These are phyloP conservation scores for Amblyopsis hoosieri DNA, from an alignment of 2,797 vertebrate genomes.

Conservation along the genomic window DNA sequence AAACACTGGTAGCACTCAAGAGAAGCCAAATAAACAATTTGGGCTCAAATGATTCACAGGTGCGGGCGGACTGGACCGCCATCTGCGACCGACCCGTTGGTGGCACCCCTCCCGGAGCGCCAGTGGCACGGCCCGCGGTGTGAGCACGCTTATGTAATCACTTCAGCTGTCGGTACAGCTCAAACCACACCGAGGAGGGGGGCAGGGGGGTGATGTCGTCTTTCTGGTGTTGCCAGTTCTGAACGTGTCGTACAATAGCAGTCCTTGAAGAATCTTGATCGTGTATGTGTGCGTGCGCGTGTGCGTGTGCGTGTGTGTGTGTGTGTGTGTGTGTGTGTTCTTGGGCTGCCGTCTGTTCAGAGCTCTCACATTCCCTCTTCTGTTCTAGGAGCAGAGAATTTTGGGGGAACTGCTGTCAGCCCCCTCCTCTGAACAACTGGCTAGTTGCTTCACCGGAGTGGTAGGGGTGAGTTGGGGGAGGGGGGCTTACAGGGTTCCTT, in stretches of 20 bases:
- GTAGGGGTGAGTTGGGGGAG: background rate
- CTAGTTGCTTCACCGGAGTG: background rate
- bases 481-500: background rate
- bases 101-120: conserved; percentile 55
- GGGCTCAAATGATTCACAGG: conserved; percentile 84
- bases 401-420: conserved; percentile 29
- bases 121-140: conserved; percentile 50
- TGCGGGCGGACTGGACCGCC: conserved; percentile 69
- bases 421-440: conserved; percentile 46
- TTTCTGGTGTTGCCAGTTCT: conserved; percentile 28
- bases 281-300: conserved; percentile 2
- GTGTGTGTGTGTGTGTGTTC: background rate
- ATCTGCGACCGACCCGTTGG: conserved; percentile 62
- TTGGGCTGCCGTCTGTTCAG: conserved; percentile 34
- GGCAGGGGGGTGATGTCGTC: conserved; percentile 27
- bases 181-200: conserved; percentile 42
- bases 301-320: conserved; percentile 16
- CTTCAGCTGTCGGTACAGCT: conserved; percentile 74
- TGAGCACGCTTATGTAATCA: conserved; percentile 70
- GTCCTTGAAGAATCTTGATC: conserved; percentile 32
- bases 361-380: conserved; percentile 45
- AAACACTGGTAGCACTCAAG: conserved; percentile 82
- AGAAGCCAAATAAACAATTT: conserved; percentile 82
- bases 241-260: conserved; percentile 24
- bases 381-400: conserved; percentile 23